These are phyloP conservation scores for Babyrousa celebensis DNA, from an alignment of 2,797 vertebrate species.

Conservation along the genomic window DNA sequence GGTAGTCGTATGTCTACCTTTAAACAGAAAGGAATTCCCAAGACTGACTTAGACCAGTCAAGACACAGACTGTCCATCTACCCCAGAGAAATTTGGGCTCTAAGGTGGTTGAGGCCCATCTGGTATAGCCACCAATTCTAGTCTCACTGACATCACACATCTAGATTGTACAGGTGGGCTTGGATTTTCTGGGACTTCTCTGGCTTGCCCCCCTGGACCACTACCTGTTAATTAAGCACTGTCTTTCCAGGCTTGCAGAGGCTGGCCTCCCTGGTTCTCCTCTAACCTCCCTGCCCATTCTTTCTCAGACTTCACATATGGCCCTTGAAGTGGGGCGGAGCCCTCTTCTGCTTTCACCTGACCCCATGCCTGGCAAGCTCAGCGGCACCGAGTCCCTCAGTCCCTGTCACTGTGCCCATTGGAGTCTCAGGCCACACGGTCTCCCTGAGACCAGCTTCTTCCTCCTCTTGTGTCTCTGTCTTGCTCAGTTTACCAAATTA, in stretches of 20 bases:
- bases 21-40: neutral
- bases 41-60: neutral
- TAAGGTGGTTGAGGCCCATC: neutral
- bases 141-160: too few relatives aligned
- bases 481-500: neutral
- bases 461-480: neutral
- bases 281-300: rapidly evolving
- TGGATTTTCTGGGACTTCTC: neutral
- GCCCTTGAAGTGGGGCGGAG: neutral
- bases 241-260: neutral
- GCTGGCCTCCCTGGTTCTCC: neutral
- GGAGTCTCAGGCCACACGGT: rapidly evolving
- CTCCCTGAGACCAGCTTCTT: neutral
- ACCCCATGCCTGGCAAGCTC: neutral
- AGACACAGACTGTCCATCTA: neutral
- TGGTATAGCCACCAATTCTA: neutral
- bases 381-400: rapidly evolving
- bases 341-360: neutral
- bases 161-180: rapidly evolving
- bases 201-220: neutral
- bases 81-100: neutral
- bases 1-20: neutral
- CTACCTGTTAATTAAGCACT: rapidly evolving
- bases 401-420: rapidly evolving
- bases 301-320: neutral